Evolutionary conservation across 2,113 vertebrate species (phyloP), one percentile per base, ranked within the genome.

Genomic region (Bucco capensis): DNA sequence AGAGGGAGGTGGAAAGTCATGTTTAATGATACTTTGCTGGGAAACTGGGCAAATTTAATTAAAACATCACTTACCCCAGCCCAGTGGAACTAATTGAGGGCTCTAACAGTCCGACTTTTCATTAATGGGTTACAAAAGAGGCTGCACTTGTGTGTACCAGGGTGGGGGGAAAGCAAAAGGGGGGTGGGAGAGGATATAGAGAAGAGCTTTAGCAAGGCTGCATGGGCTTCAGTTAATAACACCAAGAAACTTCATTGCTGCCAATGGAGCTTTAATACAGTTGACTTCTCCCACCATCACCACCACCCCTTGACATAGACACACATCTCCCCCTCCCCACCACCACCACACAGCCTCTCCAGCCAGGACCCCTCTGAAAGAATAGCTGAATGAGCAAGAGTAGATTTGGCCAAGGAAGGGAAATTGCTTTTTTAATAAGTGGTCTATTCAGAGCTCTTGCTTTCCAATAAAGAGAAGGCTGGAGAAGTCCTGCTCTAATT

Each of bases 11-110:
- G 67, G 95, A 96, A 96, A 98, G 96, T 97, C 96, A 95, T 96
- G 96, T 94, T 97, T 97, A 96, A 96, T 94, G 97, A 96, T 83
- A 96, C 94, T 97, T 89, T 93, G 96, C 96, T 94, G 94, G 97
- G 95, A 97, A 97, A 97, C 94, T 18, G 83, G 93, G 91, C 88
- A 93, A 95, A 95, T 97, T 97, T 98, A 97, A 98, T 98, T 97
- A 98, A 98, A 97, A 93, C 35, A 64, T 92, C 88, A 91, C 97
- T 96, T 96, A 95, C 96, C 92, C 89, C 44, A 96, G 92, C 94
- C 92, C 70, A 19, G 93, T 73, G 90, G 92, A 97, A 97, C 97
- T 96, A 96, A 97, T 91, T 91, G 96, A 94, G 89, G 65, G 66
- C 85, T 94, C 95, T 94, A 96, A 96, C 91, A 91, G 95, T 97